Evolutionary conservation across 2,888 invertebrate genomes (phyloP).

Genomic region (Hemicrepidius hirtus): DNA sequence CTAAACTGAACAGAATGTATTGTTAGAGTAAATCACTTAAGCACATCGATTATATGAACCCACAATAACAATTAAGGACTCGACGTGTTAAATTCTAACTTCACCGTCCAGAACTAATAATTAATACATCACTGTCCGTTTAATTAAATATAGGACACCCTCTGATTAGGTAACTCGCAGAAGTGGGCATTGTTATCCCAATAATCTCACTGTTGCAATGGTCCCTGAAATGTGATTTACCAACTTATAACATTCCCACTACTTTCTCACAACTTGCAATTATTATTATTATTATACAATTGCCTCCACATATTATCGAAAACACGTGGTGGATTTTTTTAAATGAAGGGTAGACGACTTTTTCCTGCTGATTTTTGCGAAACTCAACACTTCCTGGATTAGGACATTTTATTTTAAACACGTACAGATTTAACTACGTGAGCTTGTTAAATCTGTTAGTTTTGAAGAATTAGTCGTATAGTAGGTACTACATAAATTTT

Average conservation of each 20-base stretch:
- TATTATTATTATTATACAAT: too few species aligned
- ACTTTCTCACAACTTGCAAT: conserved; percentile 41
- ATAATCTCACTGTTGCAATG: conserved; percentile 52
- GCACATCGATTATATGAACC: neutral
- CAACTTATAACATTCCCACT: conserved; percentile 59
- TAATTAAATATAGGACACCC: conserved; percentile 31
- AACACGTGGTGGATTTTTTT: neutral
- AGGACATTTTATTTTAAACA: neutral
- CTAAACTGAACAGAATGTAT: neutral
- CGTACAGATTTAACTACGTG: conserved; percentile 12
- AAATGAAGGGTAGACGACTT: neutral
- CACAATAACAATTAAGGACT: conserved; percentile 7
- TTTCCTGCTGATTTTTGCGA: neutral
- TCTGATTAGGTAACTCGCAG: conserved; percentile 21
- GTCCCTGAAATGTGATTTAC: conserved; percentile 55
- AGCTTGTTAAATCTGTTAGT: conserved; percentile 4
- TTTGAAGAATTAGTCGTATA: too few species aligned
- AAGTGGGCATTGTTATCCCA: conserved; percentile 34
- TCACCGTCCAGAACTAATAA: conserved; percentile 19
- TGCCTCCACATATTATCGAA: neutral
- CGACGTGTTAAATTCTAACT: neutral
- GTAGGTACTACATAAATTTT: too few species aligned
- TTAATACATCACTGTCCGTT: conserved; percentile 26
- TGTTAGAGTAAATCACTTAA: neutral
- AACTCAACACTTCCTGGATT: conserved; percentile 5